Evolutionary conservation across 2,797 vertebrate genomes (phyloP).

Genomic region (Sebastes cheni): DNA sequence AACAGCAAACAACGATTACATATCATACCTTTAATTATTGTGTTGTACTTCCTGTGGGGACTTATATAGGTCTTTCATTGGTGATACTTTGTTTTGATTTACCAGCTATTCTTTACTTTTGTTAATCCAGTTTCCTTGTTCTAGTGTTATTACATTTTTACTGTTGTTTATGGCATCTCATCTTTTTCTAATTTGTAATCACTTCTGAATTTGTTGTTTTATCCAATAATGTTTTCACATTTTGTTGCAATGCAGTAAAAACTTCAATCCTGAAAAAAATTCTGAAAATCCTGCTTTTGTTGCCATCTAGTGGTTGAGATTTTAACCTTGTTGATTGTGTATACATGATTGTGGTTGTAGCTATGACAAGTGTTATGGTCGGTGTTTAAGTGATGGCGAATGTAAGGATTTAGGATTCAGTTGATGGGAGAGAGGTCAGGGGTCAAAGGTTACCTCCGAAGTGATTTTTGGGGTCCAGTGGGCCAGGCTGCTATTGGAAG

Average conservation of each 20-base stretch:
- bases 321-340: too few species aligned
- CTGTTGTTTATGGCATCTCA: not conserved
- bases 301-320: not conserved
- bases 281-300: not conserved
- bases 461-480: slow-evolving; percentile 55
- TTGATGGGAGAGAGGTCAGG: not conserved
- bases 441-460: slow-evolving; percentile 52
- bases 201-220: too few species aligned
- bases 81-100: too few species aligned
- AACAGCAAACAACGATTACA: too few species aligned
- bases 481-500: slow-evolving; percentile 70
- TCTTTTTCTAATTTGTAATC: not conserved
- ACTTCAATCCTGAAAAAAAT: too few species aligned
- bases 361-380: not conserved
- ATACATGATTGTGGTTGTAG: too few species aligned
- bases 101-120: not conserved
- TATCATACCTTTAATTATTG: too few species aligned
- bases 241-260: not conserved
- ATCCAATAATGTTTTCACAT: not conserved
- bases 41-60: too few species aligned
- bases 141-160: not conserved
- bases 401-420: not conserved
- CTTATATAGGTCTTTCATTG: too few species aligned
- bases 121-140: not conserved
- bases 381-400: not conserved